Evolutionary conservation across 2,888 invertebrate genomes (phyloP).

Genomic region (Danaus chrysippus): DNA sequence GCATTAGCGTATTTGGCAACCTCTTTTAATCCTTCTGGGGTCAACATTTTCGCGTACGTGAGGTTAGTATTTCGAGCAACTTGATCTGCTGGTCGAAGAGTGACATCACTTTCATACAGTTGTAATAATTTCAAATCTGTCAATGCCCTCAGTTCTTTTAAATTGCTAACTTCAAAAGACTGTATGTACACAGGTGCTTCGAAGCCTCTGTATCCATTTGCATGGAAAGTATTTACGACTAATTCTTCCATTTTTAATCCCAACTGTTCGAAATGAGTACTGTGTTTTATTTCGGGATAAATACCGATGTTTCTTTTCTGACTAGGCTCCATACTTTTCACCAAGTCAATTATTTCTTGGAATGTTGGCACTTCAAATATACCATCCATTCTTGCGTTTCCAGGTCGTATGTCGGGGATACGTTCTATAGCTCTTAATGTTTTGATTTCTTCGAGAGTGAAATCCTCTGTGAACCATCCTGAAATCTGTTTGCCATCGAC

Average conservation of each 20-base stretch:
- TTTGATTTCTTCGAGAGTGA: constrained; percentile 66
- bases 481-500: constrained; percentile 51
- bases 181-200: constrained; percentile 63
- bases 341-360: constrained; percentile 66
- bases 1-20: constrained; percentile 65
- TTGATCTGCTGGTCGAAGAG: constrained; percentile 58
- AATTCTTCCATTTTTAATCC: constrained; percentile 60
- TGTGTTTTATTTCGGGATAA: constrained; percentile 68
- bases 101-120: constrained; percentile 42
- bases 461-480: constrained; percentile 72
- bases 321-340: constrained; percentile 58
- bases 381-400: constrained; percentile 60
- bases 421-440: constrained; percentile 60
- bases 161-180: constrained; percentile 67
- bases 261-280: constrained; percentile 57
- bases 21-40: constrained; percentile 56
- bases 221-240: constrained; percentile 57
- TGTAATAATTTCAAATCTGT: constrained; percentile 62
- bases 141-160: constrained; percentile 57
- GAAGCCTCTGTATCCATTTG: constrained; percentile 54
- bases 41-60: constrained; percentile 64
- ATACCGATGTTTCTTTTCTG: constrained; percentile 57
- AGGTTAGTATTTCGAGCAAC: constrained; percentile 45
- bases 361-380: constrained; percentile 60
- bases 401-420: constrained; percentile 58